Evolutionary conservation across 1,140 invertebrate genomes (phyloP).

Genomic region (Pinna nobilis): DNA sequence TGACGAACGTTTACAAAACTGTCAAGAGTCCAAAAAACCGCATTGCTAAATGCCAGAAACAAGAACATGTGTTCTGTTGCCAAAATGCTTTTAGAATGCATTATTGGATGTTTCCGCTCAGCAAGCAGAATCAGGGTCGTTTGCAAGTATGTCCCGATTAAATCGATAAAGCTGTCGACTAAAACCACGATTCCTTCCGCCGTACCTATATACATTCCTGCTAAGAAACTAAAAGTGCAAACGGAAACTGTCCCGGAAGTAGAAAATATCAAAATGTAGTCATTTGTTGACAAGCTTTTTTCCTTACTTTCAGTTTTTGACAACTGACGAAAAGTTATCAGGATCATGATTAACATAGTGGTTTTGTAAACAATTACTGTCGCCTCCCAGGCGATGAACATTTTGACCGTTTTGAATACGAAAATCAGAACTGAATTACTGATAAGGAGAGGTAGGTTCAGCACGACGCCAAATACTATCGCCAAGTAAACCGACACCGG

Average conservation of each 20-base stretch:
- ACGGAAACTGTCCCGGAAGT: conserved; percentile 4
- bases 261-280: conserved; percentile 13
- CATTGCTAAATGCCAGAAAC: conserved; percentile 5
- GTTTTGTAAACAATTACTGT: conserved; percentile 1
- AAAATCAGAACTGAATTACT: background rate
- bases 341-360: conserved; percentile 8
- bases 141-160: conserved; percentile 12
- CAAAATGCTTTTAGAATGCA: background rate
- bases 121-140: conserved; percentile 2
- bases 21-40: background rate
- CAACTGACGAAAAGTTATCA: background rate
- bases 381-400: background rate
- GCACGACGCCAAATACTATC: background rate
- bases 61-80: background rate
- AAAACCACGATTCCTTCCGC: background rate
- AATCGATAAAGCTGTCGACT: background rate
- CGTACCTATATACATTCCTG: background rate
- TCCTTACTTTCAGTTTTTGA: background rate
- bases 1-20: conserved; percentile 10
- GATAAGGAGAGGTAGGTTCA: conserved; percentile 15
- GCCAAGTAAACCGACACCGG: conserved; percentile 7
- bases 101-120: background rate
- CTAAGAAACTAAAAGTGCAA: conserved; percentile 5
- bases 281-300: background rate
- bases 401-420: background rate